A percentile compares a stretch with the other conserved stretches of the same genome.
phyloP scores from a whole-genome alignment of 2,797 vertebrate genomes.

The Tarsius wallacei region DNA sequence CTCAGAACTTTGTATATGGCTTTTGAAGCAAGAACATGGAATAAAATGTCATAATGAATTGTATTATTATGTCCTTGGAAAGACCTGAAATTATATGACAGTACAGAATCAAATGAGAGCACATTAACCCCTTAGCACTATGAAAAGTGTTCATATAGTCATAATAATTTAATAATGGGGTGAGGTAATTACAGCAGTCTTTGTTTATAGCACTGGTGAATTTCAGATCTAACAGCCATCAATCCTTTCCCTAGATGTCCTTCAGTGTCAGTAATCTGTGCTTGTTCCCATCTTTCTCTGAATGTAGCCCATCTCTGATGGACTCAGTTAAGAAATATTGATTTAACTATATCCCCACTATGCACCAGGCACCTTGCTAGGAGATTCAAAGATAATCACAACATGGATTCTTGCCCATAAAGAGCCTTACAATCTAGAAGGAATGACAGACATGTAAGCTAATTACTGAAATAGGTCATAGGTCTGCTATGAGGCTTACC shows the following conservation, averaged over 20 bases:
- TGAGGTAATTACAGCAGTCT: neutral
- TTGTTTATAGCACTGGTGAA: slow-evolving; percentile 42
- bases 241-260: neutral
- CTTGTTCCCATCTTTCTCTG: neutral
- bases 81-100: slow-evolving; percentile 70
- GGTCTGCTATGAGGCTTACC: neutral
- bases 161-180: neutral
- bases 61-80: slow-evolving; percentile 70
- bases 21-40: slow-evolving; percentile 40
- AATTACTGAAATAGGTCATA: neutral
- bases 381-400: neutral
- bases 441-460: neutral
- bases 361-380: neutral
- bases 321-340: neutral
- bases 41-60: slow-evolving; percentile 62
- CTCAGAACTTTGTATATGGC: slow-evolving; percentile 43
- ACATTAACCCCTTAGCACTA: slow-evolving; percentile 9
- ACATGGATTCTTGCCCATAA: neutral
- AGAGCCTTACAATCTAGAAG: neutral
- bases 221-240: neutral
- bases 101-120: slow-evolving; percentile 62
- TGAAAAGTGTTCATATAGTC: slow-evolving; percentile 41
- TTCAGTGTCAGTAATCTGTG: neutral
- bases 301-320: neutral
- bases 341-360: neutral